Base-by-base conservation (phyloP, 2,888 invertebrate genomes). In the Allophyes oxyacanthae region DNA sequence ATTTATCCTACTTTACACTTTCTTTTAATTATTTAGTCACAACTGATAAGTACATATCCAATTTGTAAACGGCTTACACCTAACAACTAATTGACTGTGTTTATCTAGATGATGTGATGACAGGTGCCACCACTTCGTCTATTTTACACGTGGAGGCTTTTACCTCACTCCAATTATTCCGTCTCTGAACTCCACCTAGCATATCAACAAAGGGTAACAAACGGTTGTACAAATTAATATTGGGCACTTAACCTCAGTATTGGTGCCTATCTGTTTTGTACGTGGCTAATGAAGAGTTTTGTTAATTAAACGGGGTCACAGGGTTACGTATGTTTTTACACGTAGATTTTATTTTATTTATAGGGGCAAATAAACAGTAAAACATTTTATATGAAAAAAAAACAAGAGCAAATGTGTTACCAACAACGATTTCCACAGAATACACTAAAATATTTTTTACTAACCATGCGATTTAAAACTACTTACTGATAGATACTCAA, bases 131-230 rank as follows among this genome's bases (percentile, higher is more conserved):
- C 51, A 57, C 34, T 52, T 45, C 26, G 11, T 41, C 51, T 45
- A 34, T 4, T 46, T 46, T 46, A 38, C 57, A 45, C 42, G 44
- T 45, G 32, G 15, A 63, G 25, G 11, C 40, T 37, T 61, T 49
- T 38, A 70, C 64, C 71, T 48, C 49, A 58, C 52, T 64, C 64
- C 58, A 70, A 52, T 70, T 70, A 70, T 58, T 70, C 49, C 41
- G 34, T 40, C 41, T 44, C 56, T 11, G 46, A 55, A 44, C 64
- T 58, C 64, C 44, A 2, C 41, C 58, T 46, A 43, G 45, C 65
- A 64, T 69, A 64, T 66, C 58, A 66, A 70, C 65, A 64, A 64
- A 64, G 70, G 65, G 37, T 69, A 49, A 52, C 65, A 64, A 65
- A 57, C 58, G 48, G 44, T 40, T 57, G 64, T 57, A 57, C 70